Evolutionary conservation across 2,888 invertebrate species (phyloP).

Genomic region (Rhingia campestris): DNA sequence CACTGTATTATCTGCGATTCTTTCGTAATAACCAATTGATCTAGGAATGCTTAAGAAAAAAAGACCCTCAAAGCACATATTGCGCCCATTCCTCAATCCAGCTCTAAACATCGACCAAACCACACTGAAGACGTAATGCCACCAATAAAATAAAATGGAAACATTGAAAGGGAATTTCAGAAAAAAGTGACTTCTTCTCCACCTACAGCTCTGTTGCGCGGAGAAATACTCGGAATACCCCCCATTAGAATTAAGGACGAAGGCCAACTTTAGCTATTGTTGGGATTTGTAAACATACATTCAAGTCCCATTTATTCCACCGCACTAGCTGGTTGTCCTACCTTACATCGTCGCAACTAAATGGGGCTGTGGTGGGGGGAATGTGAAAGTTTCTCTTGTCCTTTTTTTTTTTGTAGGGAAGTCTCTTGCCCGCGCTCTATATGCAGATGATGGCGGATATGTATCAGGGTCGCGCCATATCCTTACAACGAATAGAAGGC

Average conservation of each 20-base stretch:
- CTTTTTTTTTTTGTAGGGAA: not conserved
- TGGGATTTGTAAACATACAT: slow-evolving; percentile 55
- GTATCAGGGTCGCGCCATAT: slow-evolving; percentile 60
- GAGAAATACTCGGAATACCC: slow-evolving; percentile 59
- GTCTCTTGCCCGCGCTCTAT: slow-evolving; percentile 7
- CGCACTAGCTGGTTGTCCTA: not conserved
- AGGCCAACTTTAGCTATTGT: slow-evolving; percentile 64
- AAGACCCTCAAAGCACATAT: not conserved
- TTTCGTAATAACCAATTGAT: too few relatives aligned
- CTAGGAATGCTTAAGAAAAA: too few relatives aligned
- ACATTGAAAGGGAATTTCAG: slow-evolving; percentile 38
- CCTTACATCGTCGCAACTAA: not conserved
- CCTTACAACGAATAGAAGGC: slow-evolving; percentile 49
- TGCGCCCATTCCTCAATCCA: not conserved
- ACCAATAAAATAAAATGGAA: slow-evolving; percentile 22
- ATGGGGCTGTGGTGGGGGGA: not conserved
- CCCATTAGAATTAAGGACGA: slow-evolving; percentile 67
- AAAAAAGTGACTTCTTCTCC: slow-evolving; percentile 17
- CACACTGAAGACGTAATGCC: slow-evolving; percentile 4
- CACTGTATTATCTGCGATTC: too few relatives aligned
- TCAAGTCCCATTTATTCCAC: slow-evolving; percentile 48
- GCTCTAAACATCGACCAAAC: not conserved
- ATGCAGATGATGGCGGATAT: slow-evolving; percentile 35
- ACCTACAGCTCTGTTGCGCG: slow-evolving; percentile 6
- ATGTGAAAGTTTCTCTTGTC: slow-evolving; percentile 23